These are phyloP conservation scores for Cichlasoma orientale DNA, from an alignment of 2,797 vertebrate species.

Conservation along the genomic window DNA sequence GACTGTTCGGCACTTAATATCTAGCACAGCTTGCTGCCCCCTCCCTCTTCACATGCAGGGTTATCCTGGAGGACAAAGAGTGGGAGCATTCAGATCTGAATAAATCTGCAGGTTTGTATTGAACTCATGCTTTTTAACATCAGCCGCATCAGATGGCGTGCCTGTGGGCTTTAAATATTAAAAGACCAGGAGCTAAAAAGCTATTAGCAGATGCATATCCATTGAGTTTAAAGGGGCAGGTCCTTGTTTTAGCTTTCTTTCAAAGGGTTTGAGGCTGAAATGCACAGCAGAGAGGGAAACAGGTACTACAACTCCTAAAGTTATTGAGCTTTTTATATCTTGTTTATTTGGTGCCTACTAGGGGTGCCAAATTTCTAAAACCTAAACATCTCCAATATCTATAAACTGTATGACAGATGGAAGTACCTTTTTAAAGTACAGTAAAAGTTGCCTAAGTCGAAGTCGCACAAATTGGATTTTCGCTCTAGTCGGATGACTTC, in stretches of 20 bases:
- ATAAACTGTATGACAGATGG: background rate
- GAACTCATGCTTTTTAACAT: background rate
- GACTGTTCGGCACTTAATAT: constrained; percentile 17
- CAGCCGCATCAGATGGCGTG: background rate
- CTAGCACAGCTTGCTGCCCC: background rate
- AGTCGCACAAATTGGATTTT: too few species aligned
- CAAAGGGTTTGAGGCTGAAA: background rate
- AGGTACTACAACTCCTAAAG: background rate
- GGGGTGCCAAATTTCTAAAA: too few species aligned
- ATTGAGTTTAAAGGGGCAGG: background rate
- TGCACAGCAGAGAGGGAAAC: background rate
- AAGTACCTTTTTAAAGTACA: background rate
- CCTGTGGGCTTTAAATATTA: background rate
- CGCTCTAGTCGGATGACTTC: too few species aligned
- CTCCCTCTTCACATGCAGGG: background rate
- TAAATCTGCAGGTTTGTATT: background rate
- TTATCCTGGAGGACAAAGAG: background rate
- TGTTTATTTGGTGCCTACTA: background rate
- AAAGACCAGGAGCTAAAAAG: background rate
- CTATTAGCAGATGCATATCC: background rate
- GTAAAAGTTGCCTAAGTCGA: too few species aligned
- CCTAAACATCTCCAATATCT: background rate
- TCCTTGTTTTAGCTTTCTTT: background rate
- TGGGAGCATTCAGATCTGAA: background rate
- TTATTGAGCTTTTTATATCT: background rate